Evolutionary conservation across 2,113 vertebrate genomes (phyloP), one percentile per base, ranked within the genome.

Genomic region (Cynopterus brachyotis): DNA sequence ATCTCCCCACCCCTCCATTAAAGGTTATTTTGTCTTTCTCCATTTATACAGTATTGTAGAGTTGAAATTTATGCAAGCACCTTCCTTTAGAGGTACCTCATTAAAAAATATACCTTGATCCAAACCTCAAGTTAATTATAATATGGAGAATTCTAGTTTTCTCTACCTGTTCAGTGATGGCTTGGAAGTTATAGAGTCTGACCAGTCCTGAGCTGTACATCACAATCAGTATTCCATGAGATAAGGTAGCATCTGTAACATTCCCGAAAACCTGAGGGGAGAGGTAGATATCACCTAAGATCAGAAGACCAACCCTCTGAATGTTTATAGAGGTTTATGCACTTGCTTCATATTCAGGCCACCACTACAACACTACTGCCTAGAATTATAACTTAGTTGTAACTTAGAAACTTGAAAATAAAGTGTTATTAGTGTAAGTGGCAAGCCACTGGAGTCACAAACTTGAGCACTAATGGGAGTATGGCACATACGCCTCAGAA

Each of bases 161-260:
- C 30, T 53, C 98, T 98, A 99, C 99, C 99, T 99, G 98, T 91
- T 99, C 97, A 62, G 98, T 81, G 97, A 99, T 99, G 96, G 99
- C 98, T 96, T 99, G 99, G 97, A 99, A 99, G 98, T 99, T 99
- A 97, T 99, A 99, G 26, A 99, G 99, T 96, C 98, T 99, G 96
- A 99, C 99, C 93, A 99, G 98, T 95, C 99, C 99, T 55, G 99
- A 98, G 97, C 98, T 99, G 97, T 99, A 98, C 96, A 99, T 99
- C 94, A 99, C 99, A 96, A 99, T 99, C 59, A 99, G 98, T 96
- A 99, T 99, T 75, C 99, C 99, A 96, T 99, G 99, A 97, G 99
- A 99, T 96, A 99, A 97, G 86, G 99, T 98, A 70, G 99, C 99
- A 98, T 99, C 99, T 35, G 99, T 99, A 40, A 99, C 98, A 86